Conservation (phyloP, 2,888 invertebrate species). For the Callimorpha dominula region DNA sequence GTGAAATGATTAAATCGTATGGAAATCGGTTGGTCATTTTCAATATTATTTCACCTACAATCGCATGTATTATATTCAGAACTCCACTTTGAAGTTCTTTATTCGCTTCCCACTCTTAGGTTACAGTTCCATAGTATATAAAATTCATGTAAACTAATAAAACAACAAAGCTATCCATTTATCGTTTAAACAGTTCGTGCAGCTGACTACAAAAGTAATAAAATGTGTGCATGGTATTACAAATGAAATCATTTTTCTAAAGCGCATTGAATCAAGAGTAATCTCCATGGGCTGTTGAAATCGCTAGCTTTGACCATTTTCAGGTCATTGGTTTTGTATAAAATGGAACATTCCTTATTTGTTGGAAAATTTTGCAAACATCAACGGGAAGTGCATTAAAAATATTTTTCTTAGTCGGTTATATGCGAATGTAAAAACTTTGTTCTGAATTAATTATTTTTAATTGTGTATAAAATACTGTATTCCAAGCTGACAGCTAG, state of each 20-base stretch:
- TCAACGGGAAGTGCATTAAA: conserved; percentile 22
- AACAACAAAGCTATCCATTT: neutral
- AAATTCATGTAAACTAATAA: neutral
- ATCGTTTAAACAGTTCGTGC: neutral
- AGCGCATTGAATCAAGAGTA: conserved; percentile 61
- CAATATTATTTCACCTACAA: too few relatives aligned
- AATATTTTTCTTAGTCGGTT: conserved; percentile 10
- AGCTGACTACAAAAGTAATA: conserved; percentile 12
- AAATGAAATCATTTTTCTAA: conserved; percentile 54
- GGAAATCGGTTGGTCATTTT: too few relatives aligned
- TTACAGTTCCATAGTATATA: neutral
- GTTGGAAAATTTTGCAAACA: conserved; percentile 48
- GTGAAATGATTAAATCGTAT: too few relatives aligned
- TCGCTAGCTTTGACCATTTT: conserved; percentile 59
- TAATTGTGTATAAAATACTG: neutral
- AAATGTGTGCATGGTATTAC: conserved; percentile 38
- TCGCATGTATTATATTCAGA: too few relatives aligned
- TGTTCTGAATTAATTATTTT: neutral
- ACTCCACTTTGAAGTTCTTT: too few relatives aligned
- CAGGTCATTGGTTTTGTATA: conserved; percentile 67
- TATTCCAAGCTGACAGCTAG: neutral
- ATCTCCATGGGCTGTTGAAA: conserved; percentile 56
- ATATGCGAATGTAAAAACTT: conserved; percentile 5
- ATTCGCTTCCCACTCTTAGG: too few relatives aligned
- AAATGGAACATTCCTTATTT: conserved; percentile 54